Conservation (phyloP, 2,797 vertebrate species). For the Rallus crepitans region DNA sequence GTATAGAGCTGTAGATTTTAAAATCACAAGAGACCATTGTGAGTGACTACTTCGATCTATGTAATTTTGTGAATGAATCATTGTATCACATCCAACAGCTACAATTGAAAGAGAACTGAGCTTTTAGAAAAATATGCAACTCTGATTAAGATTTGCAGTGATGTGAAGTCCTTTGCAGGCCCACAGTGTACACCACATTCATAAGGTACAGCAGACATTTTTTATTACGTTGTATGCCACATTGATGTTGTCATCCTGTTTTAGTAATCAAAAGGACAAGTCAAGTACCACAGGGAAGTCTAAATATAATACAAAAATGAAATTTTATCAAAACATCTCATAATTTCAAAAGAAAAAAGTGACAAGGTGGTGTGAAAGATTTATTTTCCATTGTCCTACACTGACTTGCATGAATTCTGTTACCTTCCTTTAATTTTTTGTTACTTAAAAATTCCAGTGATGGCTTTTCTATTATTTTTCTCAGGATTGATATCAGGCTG, state of each 20-base stretch:
- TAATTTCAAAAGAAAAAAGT: neutral
- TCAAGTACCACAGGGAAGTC: neutral
- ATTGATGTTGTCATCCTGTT: neutral
- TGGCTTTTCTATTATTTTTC: slow-evolving; percentile 36
- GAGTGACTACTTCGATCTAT: neutral
- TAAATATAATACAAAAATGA: neutral
- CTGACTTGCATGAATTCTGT: neutral
- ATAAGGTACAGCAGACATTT: neutral
- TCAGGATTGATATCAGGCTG: neutral
- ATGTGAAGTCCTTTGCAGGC: neutral
- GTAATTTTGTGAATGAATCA: slow-evolving; percentile 21
- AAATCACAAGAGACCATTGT: neutral
- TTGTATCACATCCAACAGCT: neutral
- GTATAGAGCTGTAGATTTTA: neutral
- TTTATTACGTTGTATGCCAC: neutral
- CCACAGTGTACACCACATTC: neutral
- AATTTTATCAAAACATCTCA: neutral
- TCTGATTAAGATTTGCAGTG: neutral
- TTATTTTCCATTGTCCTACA: neutral
- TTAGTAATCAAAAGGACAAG: neutral
- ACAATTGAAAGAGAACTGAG: neutral
- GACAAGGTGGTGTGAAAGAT: neutral
- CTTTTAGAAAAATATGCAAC: neutral
- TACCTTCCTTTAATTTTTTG: neutral
- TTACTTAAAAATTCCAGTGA: slow-evolving; percentile 8